Evolutionary conservation across 2,797 vertebrate genomes (phyloP), one percentile per base, ranked within the genome.

Genomic region (Galago senegalensis): DNA sequence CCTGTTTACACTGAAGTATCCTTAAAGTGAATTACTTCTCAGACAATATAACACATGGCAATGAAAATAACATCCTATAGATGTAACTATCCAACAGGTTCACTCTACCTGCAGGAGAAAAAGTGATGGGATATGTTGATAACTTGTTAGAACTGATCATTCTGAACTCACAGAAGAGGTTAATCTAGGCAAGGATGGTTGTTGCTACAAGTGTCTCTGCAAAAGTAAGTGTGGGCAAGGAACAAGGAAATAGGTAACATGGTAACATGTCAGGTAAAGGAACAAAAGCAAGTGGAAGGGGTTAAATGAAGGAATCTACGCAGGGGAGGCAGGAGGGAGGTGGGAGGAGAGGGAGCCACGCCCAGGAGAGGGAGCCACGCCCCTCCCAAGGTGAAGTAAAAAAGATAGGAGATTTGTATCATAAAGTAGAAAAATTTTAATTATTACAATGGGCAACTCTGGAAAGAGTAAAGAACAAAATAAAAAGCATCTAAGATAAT

Each of bases 331-430:
- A 53, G 7, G 21, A 29, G 29, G 20, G 14, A 34, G 2, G 6
- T 0, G 8, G 58, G 5, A 58, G 0, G 11, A 31, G 9, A 43
- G 4, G 16, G 8, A 9, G 58, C 3, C 0, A 0, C 4, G 12
- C 3, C 25, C n/a, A 58, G 0, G 11, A 31, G 9, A 43, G 4
- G 16, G 8, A 9, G 58, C 3, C 0, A 0, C 4, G 12, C 11
- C 0, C 1, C 25, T 16, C 12, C 11, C 0, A 14, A 0, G 9
- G 20, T 79, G 34, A 58, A 46, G 7, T 40, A 21, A 37, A 21
- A 93, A 13, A 34, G n/a, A 29, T 0, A 75, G 43, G 0, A 4
- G 0, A 40, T 3, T 67, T 40, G 86, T 75, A 93, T 25, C 20
- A 60, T 4, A 61, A 37, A 8, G 25, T 63, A 31, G 21, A 61